A percentile compares a stretch with the other conserved stretches of the same genome.
These are phyloP conservation scores for Charanyca ferruginea DNA, from an alignment of 2,888 invertebrate species.

Conservation along the genomic window DNA sequence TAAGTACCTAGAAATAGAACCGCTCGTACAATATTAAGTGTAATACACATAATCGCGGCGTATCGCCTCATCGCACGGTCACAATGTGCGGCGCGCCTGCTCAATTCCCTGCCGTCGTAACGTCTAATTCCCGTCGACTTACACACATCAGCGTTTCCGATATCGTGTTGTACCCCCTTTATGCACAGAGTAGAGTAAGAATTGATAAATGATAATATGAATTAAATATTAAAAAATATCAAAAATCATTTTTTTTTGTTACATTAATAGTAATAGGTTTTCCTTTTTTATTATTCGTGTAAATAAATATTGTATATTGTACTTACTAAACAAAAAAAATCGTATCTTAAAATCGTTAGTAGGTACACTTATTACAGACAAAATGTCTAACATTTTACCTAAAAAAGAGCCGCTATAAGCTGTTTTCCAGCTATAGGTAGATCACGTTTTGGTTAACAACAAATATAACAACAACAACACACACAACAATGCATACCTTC, in stretches of 20 bases:
- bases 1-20: slow-evolving; percentile 16
- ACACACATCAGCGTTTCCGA: slow-evolving; percentile 91
- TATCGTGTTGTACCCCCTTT: slow-evolving; percentile 87
- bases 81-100: slow-evolving; percentile 72
- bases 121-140: slow-evolving; percentile 91
- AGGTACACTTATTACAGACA: no score
- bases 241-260: no score
- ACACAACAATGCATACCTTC: no score
- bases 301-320: no score
- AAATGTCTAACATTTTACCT: no score
- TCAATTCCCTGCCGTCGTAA: slow-evolving; percentile 91
- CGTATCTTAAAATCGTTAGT: not conserved
- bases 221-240: not conserved
- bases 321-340: no score
- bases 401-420: no score
- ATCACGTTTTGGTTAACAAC: no score
- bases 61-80: slow-evolving; percentile 57
- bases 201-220: slow-evolving; percentile 39
- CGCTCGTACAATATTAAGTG: slow-evolving; percentile 42
- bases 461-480: no score
- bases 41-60: slow-evolving; percentile 58
- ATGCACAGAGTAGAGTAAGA: slow-evolving; percentile 72
- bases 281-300: no score
- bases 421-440: no score
- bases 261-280: no score